Percentiles rank a stretch among this genome's conserved stretches.
phyloP scores from a whole-genome alignment of 2,888 invertebrate genomes.

The Amphipoea oculea region DNA sequence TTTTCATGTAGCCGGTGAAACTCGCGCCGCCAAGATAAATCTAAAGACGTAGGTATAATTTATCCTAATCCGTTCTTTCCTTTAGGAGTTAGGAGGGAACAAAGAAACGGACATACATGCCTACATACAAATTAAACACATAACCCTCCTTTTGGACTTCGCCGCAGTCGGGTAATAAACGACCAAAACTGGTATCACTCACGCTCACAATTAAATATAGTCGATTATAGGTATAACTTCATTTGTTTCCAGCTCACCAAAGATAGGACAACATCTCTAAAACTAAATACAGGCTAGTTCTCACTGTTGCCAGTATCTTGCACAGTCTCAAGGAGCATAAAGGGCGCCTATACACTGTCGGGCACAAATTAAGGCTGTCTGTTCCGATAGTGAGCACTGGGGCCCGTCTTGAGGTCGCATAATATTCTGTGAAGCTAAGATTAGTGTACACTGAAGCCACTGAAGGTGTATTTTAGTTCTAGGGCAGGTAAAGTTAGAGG shows the following conservation, averaged over 20 bases:
- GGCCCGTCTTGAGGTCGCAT: slow-evolving; percentile 20
- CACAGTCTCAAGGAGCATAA: slow-evolving; percentile 28
- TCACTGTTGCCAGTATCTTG: slow-evolving; percentile 2
- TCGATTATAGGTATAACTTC: no score
- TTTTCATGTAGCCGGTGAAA: no score
- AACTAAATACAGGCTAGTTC: slow-evolving; percentile 17
- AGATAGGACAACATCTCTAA: not conserved
- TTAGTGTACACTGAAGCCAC: not conserved
- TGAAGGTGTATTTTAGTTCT: not conserved
- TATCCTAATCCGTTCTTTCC: no score
- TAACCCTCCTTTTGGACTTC: no score
- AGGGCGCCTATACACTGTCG: slow-evolving; percentile 46
- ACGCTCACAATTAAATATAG: no score
- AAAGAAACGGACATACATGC: no score
- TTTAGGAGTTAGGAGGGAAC: no score
- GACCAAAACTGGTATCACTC: no score
- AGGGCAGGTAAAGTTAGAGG: not conserved
- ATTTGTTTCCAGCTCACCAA: not conserved
- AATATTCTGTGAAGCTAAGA: slow-evolving; percentile 32
- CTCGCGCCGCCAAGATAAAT: no score
- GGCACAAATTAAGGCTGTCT: slow-evolving; percentile 55
- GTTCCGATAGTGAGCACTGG: slow-evolving; percentile 36
- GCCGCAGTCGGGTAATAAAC: no score
- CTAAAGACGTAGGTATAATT: no score
- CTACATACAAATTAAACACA: no score